Evolutionary conservation across 2,888 invertebrate genomes (phyloP), one percentile per base, ranked within the genome.

Genomic region (Drosophila leonis): DNA sequence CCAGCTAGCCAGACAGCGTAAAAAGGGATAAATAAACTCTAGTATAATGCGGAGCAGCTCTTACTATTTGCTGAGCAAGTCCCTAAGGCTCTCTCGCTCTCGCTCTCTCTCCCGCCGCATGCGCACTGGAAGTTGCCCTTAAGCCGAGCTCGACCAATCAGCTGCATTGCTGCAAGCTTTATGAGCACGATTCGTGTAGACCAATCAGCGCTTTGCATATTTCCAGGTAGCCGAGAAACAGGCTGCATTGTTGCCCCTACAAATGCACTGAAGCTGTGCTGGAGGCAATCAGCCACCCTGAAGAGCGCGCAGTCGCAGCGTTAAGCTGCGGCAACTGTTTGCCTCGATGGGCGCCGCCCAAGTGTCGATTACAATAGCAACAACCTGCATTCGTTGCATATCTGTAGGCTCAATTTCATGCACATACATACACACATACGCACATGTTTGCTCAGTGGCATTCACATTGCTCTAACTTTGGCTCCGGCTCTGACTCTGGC

Each of bases 291-390:
- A 12, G 29, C 27, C 29, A 55, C 56, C 52, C 48, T 54, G 63
- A 52, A 78, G 75, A 75, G 82, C 69, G 78, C 79, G 83, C 76
- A 85, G 75, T 69, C 89, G 83, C 86, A 75, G 66, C 73, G 64
- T 64, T 66, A 42, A 61, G 57, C 60, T 69, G 68, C 60, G 63
- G 48, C 52, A 52, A 69, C 68, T 77, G 71, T 88, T 90, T 90
- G 90, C 83, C 73, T 85, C 84, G 76, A 46, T 80, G 87, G 90
- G 88, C 77, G 90, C 86, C 90, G 92, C 91, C 92, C 92, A 76
- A 90, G 91, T 88, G 90, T 90, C 87, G 77, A 88, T 89, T 87
- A 83, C 90, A 85, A 82, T 57, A 80, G 75, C 75, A 78, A 75
- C 80, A 76, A 72, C 71, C 68, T 70, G 82, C 68, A 68, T 67